These are phyloP conservation scores for Petrophora chlorosata DNA, from an alignment of 2,888 invertebrate species.

Conservation along the genomic window DNA sequence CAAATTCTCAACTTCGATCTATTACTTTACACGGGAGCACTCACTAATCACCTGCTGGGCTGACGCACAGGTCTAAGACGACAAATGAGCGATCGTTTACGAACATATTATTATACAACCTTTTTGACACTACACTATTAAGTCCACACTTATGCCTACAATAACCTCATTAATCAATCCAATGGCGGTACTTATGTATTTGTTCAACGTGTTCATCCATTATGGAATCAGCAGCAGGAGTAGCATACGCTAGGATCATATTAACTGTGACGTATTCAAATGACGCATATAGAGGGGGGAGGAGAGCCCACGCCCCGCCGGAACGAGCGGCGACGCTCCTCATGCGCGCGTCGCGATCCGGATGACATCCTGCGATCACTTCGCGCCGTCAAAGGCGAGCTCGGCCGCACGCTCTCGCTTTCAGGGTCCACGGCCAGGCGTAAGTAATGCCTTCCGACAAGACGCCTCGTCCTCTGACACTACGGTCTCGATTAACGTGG, in stretches of 20 bases:
- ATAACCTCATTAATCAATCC: no score
- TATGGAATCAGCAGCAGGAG: no score
- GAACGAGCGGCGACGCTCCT: constrained; percentile 89
- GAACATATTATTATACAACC: not conserved
- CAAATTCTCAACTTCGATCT: not conserved
- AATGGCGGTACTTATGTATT: not conserved
- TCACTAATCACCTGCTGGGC: not conserved
- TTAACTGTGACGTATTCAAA: constrained; percentile 33
- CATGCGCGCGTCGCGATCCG: constrained; percentile 91
- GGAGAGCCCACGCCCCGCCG: constrained; percentile 68
- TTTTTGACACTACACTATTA: not conserved
- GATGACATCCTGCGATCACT: constrained; percentile 92
- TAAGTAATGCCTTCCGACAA: constrained; percentile 79
- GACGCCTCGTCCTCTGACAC: not conserved
- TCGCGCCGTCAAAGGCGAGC: constrained; percentile 92
- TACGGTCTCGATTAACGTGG: not conserved
- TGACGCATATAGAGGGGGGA: constrained; percentile 52
- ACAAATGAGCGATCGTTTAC: not conserved
- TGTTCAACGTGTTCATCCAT: not conserved
- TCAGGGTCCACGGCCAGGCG: constrained; percentile 88
- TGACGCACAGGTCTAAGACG: not conserved
- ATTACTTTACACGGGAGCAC: not conserved
- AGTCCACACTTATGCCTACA: not conserved
- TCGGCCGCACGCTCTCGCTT: constrained; percentile 92
- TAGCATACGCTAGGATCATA: not conserved